Base-by-base conservation (phyloP, 2,797 vertebrate genomes). In the Chromobotia macracanthus region DNA sequence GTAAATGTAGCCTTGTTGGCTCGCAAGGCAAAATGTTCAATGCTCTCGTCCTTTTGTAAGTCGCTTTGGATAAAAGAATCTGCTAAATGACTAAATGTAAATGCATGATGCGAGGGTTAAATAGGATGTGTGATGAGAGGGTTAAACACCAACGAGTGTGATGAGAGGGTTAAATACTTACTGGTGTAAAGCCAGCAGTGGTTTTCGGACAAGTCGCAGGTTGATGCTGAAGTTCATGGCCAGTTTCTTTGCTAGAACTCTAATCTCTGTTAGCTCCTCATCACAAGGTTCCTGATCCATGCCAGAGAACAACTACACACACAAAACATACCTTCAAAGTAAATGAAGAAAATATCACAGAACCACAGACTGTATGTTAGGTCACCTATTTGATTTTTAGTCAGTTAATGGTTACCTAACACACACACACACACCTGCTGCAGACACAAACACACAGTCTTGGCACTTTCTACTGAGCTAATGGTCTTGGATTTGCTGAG, bases 171-270 rank as follows among this genome's bases (percentile, higher is more conserved):
- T 10, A 70, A 44, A 15, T 15, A 81, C 80, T 92, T 81, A 96
- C 96, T 79, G 93, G 89, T 97, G 96, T 70, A 97, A 81, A 12
- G 88, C 86, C 69, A 95, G 84, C 71, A 98, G 84, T 16, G 93
- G 93, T 67, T 92, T 84, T 44, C 95, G 94, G 83, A 92, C 89
- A 69, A 90, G 91, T 1, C 91, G 86, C 35, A 94, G 94, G 84
- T 95, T 93, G 8, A 95, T 84, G 78, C 95, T 93, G 85, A 97
- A 96, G 86, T 92, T 94, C 90, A 94, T 90, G 65, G 96, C 93
- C 19, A 96, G 93, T 69, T 87, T 95, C 21, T 93, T 94, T 10
- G 95, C 96, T 84, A 97, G 86, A 41, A 95, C 94, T 80, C 90
- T 92, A 82, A 97, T 95, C 84, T 95, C 94, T 1, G 19, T 13